Evolutionary conservation across 1,140 invertebrate species (phyloP), one percentile per base, ranked within the genome.

Genomic region (Alviniconcha marisindica): DNA sequence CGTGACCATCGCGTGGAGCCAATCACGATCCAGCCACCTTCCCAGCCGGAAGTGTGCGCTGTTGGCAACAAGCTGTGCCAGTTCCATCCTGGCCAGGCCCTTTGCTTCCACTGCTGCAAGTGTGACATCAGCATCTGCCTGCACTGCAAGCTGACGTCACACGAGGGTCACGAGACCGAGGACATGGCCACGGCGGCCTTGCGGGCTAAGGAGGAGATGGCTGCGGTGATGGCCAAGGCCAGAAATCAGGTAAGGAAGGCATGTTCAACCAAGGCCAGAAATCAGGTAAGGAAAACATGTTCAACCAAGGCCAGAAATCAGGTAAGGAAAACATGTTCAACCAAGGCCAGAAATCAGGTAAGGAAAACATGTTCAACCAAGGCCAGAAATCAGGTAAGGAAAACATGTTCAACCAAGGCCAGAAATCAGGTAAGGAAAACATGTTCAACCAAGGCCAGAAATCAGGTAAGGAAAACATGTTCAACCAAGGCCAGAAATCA

Each of bases 91-190:
- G 78, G 44, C 48, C 78, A 80, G 56, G 4, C 33, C 5, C 54
- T 80, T 36, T 63, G 54, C 40, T 80, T 80, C 78, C 78, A 80
- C 38, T 80, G 78, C 40, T 44, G 60, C 36, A 60, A 80, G 38
- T 80, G 78, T 69, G 78, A 80, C 60, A 40, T 69, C 38, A 80
- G 15, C 60, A 80, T 80, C 78, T 80, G 78, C 28, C 78, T 80
- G 56, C 78, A 80, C 60, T 80, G 78, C 56, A 80, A 80, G 78
- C 60, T 80, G 78, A 80, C 78, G 36, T 80, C 78, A 69, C 78
- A 80, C 14, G 78, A 80, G 40, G 78, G 78, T 79, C 77, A 79
- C 42, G 15, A 28, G n/a, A 79, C 77, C 2, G 51, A 79, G 24
- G 77, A 79, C 33, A 60, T 79, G 36, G 56, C 56, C 2, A 63